These are phyloP conservation scores for Mormyrus proboscirostris DNA, from an alignment of 2,797 vertebrate species.

Conservation along the genomic window DNA sequence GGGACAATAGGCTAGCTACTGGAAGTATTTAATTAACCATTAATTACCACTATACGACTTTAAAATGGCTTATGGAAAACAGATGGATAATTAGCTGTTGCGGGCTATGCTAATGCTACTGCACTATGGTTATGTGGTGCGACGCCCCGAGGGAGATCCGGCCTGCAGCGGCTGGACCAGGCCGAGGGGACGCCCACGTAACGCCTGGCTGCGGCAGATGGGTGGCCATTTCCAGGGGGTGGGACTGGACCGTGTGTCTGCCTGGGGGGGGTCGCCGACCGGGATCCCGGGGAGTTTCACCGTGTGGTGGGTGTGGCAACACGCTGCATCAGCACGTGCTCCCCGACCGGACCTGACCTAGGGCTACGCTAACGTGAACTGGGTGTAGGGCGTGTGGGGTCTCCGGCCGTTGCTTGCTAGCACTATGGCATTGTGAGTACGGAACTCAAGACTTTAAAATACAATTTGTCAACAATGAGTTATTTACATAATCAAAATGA, in stretches of 20 bases:
- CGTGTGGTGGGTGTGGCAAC: too few relatives aligned
- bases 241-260: too few relatives aligned
- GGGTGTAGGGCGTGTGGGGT: background rate
- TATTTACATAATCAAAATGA: background rate
- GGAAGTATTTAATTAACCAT: background rate
- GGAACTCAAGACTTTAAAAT: background rate
- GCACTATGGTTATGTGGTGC: too few relatives aligned
- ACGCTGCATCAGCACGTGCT: too few relatives aligned
- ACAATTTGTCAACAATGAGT: background rate
- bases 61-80: background rate
- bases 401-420: background rate
- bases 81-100: background rate
- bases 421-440: background rate
- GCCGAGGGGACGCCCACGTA: too few relatives aligned
- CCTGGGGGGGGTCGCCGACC: too few relatives aligned
- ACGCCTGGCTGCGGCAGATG: too few relatives aligned
- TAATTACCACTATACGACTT: background rate
- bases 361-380: background rate
- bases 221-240: too few relatives aligned
- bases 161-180: too few relatives aligned
- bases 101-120: background rate
- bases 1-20: background rate
- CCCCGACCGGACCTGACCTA: background rate
- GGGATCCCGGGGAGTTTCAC: too few relatives aligned
- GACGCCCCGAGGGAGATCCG: too few relatives aligned